A percentile compares a stretch with the other conserved stretches of the same genome.
phyloP scores from a whole-genome alignment of 2,797 vertebrate genomes.

The Prionace glauca region DNA sequence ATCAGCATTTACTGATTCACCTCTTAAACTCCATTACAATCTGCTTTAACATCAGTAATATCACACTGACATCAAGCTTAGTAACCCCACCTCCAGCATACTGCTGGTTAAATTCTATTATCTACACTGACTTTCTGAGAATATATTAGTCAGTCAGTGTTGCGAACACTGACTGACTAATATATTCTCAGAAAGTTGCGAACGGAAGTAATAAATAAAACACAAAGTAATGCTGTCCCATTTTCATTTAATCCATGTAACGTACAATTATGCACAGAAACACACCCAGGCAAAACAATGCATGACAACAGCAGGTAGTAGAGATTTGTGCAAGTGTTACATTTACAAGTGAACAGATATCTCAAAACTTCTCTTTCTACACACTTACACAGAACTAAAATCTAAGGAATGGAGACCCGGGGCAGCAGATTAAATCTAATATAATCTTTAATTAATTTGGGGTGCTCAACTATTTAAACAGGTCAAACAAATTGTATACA shows the following conservation, averaged over 20 bases:
- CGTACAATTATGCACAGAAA: slow-evolving; percentile 69
- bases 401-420: slow-evolving; percentile 43
- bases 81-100: too few relatives aligned
- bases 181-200: too few relatives aligned
- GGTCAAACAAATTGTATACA: neutral
- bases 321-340: slow-evolving; percentile 49
- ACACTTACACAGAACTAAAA: slow-evolving; percentile 44
- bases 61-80: too few relatives aligned
- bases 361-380: slow-evolving; percentile 43
- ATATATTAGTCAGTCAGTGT: neutral
- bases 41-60: too few relatives aligned
- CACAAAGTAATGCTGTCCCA: slow-evolving; percentile 66
- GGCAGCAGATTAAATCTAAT: slow-evolving; percentile 38
- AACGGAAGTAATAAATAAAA: slow-evolving; percentile 55
- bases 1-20: neutral
- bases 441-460: slow-evolving; percentile 38
- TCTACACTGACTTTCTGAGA: neutral
- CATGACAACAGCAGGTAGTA: slow-evolving; percentile 54
- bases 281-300: slow-evolving; percentile 62
- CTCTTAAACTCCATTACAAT: neutral
- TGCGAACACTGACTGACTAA: too few relatives aligned
- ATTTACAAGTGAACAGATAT: slow-evolving; percentile 45
- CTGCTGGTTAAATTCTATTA: neutral
- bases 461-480: slow-evolving; percentile 14
- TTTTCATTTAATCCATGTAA: slow-evolving; percentile 71